Conservation (phyloP, 2,113 vertebrate species). For the Noturus placidus region DNA sequence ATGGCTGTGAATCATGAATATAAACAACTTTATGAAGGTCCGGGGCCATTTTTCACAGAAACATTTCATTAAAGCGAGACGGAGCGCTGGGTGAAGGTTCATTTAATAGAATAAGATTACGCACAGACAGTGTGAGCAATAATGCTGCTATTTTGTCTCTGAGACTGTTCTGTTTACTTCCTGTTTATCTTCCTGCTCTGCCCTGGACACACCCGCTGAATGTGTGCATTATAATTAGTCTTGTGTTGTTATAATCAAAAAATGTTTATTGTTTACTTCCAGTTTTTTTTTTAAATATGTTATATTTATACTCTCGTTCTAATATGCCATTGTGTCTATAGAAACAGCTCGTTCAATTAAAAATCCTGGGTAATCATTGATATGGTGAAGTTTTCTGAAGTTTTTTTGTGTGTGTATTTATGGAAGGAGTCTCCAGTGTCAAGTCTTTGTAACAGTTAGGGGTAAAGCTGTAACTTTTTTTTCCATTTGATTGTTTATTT, state of each 20-base stretch:
- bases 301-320: too few species aligned
- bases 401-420: not conserved
- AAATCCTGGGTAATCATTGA: too few species aligned
- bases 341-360: not conserved
- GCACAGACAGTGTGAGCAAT: not conserved
- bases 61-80: slow-evolving; percentile 12
- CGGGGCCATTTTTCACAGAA: slow-evolving; percentile 1
- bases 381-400: not conserved
- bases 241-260: not conserved
- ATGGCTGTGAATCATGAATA: slow-evolving; percentile 31
- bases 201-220: not conserved
- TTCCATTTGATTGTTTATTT: too few species aligned
- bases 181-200: slow-evolving; percentile 7
- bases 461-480: not conserved
- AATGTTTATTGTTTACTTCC: not conserved
- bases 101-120: slow-evolving; percentile 29
- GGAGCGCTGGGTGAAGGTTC: slow-evolving; percentile 11
- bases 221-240: not conserved
- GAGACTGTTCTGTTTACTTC: not conserved
- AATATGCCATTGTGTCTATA: not conserved
- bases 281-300: too few species aligned
- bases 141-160: not conserved
- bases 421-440: not conserved
- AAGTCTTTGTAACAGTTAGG: not conserved
- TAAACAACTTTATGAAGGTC: slow-evolving; percentile 32